Evolutionary conservation across 2,797 vertebrate species (phyloP), one percentile per base, ranked within the genome.

Genomic region (Schizopygopsis malacanthus): DNA sequence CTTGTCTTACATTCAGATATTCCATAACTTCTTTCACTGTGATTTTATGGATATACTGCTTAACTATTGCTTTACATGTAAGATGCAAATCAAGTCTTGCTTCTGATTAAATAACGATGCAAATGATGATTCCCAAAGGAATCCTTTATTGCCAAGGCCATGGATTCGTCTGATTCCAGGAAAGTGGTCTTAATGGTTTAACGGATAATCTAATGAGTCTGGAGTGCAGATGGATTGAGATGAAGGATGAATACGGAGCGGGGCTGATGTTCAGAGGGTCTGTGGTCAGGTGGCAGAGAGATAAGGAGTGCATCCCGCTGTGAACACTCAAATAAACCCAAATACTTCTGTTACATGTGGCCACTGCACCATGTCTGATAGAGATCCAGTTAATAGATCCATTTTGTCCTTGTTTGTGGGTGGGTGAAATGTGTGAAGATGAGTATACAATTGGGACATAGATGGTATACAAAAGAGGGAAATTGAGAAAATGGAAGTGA

Each of bases 391-490:
- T 71, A 50, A 37, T 71, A 56, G 22, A 54, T 71, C 47, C 13
- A 81, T 33, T 70, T 52, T 25, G 22, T 56, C 2, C 8, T 71
- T 82, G n/a, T 59, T 39, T 63, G 71, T 69, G 61, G 13, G 56
- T 22, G 69, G 6, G 63, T 80, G 33, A 13, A 65, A 18, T 33
- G 47, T 20, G 47, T 45, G 39, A 12, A 69, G 6, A 59, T 18
- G 72, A 56, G 80, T 25, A 39, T 80, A 43, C 37, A 71, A 59
- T 56, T 65, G 63, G 45, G 43, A 50, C 63, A 18, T 67, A 37
- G 63, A 67, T 8, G 73, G 63, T 75, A 78, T 22, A 71, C 67
- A 70, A 63, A 79, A 43, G 13, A 77, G 28, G 54, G 6, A 76
- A 65, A 33, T 22, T 6, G 59, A 65, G 50, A 41, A 82, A 71